These are phyloP conservation scores for Harpagoxenus sublaevis DNA, from an alignment of 2,888 invertebrate genomes.

Conservation along the genomic window DNA sequence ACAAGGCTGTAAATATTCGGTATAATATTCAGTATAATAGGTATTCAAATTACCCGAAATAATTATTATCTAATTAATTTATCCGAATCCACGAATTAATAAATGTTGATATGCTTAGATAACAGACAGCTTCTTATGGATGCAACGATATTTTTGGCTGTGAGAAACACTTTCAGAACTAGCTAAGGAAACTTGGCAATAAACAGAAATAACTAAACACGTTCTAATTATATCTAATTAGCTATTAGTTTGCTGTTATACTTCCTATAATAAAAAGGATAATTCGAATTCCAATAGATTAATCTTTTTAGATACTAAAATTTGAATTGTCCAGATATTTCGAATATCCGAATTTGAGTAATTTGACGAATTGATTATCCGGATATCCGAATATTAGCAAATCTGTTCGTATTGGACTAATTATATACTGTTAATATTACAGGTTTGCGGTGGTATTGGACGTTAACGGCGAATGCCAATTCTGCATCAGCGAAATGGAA, in stretches of 20 bases:
- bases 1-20: background rate
- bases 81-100: background rate
- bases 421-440: constrained; percentile 11
- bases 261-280: background rate
- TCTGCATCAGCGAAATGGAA: constrained; percentile 95
- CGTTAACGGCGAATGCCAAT: constrained; percentile 91
- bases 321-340: background rate
- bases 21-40: no score
- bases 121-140: background rate
- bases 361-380: background rate
- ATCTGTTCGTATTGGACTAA: background rate
- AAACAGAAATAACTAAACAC: background rate
- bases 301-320: background rate
- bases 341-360: background rate
- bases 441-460: constrained; percentile 93
- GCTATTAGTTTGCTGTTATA: background rate
- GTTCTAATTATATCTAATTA: background rate
- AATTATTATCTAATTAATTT: background rate
- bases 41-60: background rate
- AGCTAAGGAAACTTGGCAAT: background rate
- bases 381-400: background rate
- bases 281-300: background rate
- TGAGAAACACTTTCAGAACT: background rate
- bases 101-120: background rate
- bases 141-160: background rate